A percentile compares a stretch with the other conserved stretches of the same genome.
These are phyloP conservation scores for Colostygia pectinataria DNA, from an alignment of 2,888 invertebrate species.

Conservation along the genomic window DNA sequence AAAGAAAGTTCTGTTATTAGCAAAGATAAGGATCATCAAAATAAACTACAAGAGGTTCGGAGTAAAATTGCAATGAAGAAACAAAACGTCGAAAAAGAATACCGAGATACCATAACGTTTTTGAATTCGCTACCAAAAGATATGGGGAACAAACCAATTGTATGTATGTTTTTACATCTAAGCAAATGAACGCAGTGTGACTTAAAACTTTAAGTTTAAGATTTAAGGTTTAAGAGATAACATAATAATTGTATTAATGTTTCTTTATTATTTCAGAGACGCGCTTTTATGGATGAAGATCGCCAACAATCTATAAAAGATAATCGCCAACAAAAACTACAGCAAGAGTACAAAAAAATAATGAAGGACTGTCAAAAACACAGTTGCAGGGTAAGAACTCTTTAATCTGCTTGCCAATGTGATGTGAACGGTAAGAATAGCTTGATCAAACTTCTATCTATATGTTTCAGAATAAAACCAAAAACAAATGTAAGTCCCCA, in stretches of 20 bases:
- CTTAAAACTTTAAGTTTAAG: too few species aligned
- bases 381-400: conserved; percentile 45
- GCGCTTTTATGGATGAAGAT: conserved; percentile 61
- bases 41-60: conserved; percentile 54
- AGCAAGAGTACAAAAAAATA: conserved; percentile 66
- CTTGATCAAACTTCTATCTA: conserved; percentile 1
- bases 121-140: conserved; percentile 67
- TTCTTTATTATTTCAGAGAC: conserved; percentile 50
- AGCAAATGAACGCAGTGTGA: too few species aligned
- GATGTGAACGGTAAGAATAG: conserved; percentile 1
- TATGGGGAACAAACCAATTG: conserved; percentile 52
- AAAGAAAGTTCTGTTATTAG: conserved; percentile 47
- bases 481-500: conserved; percentile 49
- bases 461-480: conserved; percentile 44
- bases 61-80: conserved; percentile 81
- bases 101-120: conserved; percentile 70
- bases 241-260: neutral
- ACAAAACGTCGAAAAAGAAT: conserved; percentile 83
- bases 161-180: conserved; percentile 51
- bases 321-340: conserved; percentile 60
- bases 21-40: conserved; percentile 44
- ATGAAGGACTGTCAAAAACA: conserved; percentile 61
- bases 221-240: too few species aligned
- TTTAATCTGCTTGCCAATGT: neutral
- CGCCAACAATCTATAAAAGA: conserved; percentile 58